Evolutionary conservation across 2,797 vertebrate genomes (phyloP).

Genomic region (Pelobates cultripes): DNA sequence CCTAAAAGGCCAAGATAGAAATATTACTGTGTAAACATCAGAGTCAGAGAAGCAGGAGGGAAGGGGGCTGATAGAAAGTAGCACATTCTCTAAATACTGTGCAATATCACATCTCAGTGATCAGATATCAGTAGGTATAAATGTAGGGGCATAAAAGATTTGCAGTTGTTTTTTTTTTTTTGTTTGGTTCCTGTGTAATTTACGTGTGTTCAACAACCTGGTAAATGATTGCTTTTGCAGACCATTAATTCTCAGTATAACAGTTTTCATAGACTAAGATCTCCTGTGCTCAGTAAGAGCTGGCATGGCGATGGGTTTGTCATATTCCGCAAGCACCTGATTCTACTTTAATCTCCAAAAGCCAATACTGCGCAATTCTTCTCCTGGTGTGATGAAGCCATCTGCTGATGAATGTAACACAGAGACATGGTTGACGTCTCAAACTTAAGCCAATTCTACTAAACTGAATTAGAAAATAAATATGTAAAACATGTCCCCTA

Average conservation of each 20-base stretch:
- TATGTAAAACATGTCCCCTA: slow-evolving; percentile 21
- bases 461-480: slow-evolving; percentile 33
- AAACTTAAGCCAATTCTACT: slow-evolving; percentile 16
- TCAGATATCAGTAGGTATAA: slow-evolving; percentile 22
- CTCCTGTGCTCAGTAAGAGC: not conserved
- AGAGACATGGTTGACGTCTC: slow-evolving; percentile 11
- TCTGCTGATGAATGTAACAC: slow-evolving; percentile 28
- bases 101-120: slow-evolving; percentile 16
- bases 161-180: not conserved
- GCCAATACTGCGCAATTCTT: not conserved
- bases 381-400: slow-evolving; percentile 31
- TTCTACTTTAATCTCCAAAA: slow-evolving; percentile 33
- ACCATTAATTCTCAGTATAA: slow-evolving; percentile 22
- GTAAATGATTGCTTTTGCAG: slow-evolving; percentile 15
- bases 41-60: no score
- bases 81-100: not conserved
- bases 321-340: slow-evolving; percentile 21
- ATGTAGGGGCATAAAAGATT: slow-evolving; percentile 6
- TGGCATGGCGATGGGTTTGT: slow-evolving; percentile 21
- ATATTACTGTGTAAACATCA: no score
- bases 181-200: not conserved
- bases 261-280: slow-evolving; percentile 18
- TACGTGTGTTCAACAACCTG: slow-evolving; percentile 3
- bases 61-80: not conserved
- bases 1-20: no score